These are phyloP conservation scores for Neomonachus schauinslandi DNA, from an alignment of 2,113 vertebrate genomes.

Conservation along the genomic window DNA sequence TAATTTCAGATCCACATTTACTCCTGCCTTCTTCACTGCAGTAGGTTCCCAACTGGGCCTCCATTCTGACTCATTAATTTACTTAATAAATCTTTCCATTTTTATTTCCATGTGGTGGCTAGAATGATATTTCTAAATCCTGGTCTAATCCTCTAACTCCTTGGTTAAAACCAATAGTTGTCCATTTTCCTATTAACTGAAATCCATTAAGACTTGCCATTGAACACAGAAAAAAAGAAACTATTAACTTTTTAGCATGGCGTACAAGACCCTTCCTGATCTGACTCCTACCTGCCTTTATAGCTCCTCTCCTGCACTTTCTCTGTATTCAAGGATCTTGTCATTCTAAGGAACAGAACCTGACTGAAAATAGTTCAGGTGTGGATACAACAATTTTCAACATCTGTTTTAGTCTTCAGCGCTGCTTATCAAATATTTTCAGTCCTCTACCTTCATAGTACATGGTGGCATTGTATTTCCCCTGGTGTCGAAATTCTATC, in stretches of 20 bases:
- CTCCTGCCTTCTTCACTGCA: background rate
- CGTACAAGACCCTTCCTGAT: background rate
- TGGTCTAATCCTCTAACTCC: background rate
- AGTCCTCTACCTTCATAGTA: background rate
- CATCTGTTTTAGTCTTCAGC: background rate
- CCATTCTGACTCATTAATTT: background rate
- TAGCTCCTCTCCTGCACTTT: background rate
- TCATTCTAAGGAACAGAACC: background rate
- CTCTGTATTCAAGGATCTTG: background rate
- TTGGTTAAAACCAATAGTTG: background rate
- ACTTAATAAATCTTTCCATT: background rate
- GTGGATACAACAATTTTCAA: background rate
- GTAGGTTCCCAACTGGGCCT: background rate
- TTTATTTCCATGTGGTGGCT: background rate
- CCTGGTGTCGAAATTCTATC: background rate
- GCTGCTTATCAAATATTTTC: background rate
- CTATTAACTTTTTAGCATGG: background rate
- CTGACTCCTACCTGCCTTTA: background rate
- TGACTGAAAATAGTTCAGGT: background rate
- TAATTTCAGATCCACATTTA: background rate
- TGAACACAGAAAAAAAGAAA: background rate
- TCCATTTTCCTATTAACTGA: background rate
- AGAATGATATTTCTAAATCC: background rate
- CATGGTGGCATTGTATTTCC: background rate
- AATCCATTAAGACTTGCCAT: background rate